Base-by-base conservation (phyloP, 2,113 vertebrate species). In the Pituophis catenifer region DNA sequence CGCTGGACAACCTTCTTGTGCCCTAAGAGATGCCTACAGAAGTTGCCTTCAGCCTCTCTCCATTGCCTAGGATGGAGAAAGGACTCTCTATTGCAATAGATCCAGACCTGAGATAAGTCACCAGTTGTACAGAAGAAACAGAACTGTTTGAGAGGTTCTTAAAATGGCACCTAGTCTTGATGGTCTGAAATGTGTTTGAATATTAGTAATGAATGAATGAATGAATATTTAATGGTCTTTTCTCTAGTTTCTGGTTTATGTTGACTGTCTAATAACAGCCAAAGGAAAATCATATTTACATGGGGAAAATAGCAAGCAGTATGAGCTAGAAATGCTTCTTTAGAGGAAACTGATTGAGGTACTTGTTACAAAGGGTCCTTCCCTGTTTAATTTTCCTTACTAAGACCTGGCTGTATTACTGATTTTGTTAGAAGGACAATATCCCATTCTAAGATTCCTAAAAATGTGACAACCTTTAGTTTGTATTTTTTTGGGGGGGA, bases 1-100 rank as follows among this genome's bases (percentile, higher is more conserved):
- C 50, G 65, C 48, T 94, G 94, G 94, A 94, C 94, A 94, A 93
- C 95, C 93, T 95, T 95, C 94, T 90, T 94, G 93, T 50, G 44
- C 57, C 48, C 26, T 33, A 65, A 85, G 57, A 50, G 44, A 59
- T n/a, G 50, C 81, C 81, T 54, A 19, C 13, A 58, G 21, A 65
- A 90, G 26, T 23, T 59, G 75, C 88, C 44, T 59, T 50, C 12
- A 23, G 81, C 89, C 75, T 65, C 92, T 90, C 19, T 85, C 81
- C 89, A 52, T 86, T 62, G 13, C 21, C 57, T 54, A 52, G 33
- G 54, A 70, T 86, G 75, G 88, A 91, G 65, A 57, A 65, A 52
- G 38, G 50, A 15, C 21, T 62, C n/a, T n/a, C 48, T n/a, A 26
- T 13, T 85, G 11, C 23, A 62, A 44, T 81, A 81, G 12, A 7